These are phyloP conservation scores for Phyllotreta striolata DNA, from an alignment of 2,888 invertebrate genomes.

Conservation along the genomic window DNA sequence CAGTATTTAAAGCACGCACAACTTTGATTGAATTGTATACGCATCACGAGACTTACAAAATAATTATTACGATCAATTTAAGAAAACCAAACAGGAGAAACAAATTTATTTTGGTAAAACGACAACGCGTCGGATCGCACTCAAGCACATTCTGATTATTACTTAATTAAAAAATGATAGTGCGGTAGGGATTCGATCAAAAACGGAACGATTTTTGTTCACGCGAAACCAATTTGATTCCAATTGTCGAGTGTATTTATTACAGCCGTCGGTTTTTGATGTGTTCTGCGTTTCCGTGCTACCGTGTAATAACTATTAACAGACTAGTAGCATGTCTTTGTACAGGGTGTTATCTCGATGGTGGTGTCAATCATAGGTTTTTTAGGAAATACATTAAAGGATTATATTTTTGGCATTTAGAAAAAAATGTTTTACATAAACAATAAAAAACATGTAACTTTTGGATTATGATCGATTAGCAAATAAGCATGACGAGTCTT, in stretches of 20 bases:
- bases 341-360: slow-evolving; percentile 5
- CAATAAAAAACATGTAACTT: no score
- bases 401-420: no score
- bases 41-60: no score
- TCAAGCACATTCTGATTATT: slow-evolving; percentile 37
- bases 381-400: no score
- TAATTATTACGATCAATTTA: no score
- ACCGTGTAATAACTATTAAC: slow-evolving; percentile 48
- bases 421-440: no score
- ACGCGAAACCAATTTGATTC: slow-evolving; percentile 37
- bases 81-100: slow-evolving; percentile 1
- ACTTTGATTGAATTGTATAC: no score
- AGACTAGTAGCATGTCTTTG: slow-evolving; percentile 45
- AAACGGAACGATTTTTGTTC: slow-evolving; percentile 32
- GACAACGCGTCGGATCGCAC: slow-evolving; percentile 33
- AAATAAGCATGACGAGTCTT: no score
- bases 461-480: no score
- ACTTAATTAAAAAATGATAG: slow-evolving; percentile 38
- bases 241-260: slow-evolving; percentile 1
- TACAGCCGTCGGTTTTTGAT: slow-evolving; percentile 25
- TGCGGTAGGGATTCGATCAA: slow-evolving; percentile 23
- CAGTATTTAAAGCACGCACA: no score
- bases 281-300: slow-evolving; percentile 51
- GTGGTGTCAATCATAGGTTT: no score
- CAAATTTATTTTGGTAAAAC: slow-evolving; percentile 4